A percentile compares a stretch with the other conserved stretches of the same genome.
phyloP scores from a whole-genome alignment of 2,113 vertebrate genomes.

The Xiphophorus maculatus region DNA sequence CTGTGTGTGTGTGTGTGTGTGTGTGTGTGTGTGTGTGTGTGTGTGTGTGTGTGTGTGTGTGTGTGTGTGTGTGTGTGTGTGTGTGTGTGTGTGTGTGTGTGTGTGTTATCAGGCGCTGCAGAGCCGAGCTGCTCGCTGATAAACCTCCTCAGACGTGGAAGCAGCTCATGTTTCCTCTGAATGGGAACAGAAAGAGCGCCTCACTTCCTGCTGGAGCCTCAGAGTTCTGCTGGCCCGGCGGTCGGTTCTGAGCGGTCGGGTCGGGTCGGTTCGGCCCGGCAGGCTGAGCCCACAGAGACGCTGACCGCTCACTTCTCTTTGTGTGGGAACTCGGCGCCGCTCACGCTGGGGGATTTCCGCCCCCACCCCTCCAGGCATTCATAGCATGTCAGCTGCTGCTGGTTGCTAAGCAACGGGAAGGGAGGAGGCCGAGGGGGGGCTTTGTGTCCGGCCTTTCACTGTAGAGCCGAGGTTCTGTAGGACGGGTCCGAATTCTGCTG shows the following conservation, averaged over 20 bases:
- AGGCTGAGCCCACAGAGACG: conserved; percentile 14
- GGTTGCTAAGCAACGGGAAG: conserved; percentile 22
- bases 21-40: not conserved
- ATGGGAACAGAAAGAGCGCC: too few species aligned
- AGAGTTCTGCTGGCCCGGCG: too few species aligned
- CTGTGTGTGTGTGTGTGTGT: too few species aligned
- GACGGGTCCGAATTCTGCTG: too few species aligned
- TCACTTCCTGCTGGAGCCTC: too few species aligned
- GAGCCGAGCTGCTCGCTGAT: not conserved
- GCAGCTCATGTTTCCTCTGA: not conserved
- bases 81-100: not conserved
- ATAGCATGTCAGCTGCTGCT: conserved; percentile 71
- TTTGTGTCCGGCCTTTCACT: not conserved
- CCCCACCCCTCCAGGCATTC: conserved; percentile 57
- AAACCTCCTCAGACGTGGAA: not conserved
- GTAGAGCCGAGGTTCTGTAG: too few species aligned
- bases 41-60: too few species aligned
- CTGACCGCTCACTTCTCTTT: conserved; percentile 72
- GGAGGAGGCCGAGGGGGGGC: not conserved
- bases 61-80: not conserved
- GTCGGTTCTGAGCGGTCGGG: too few species aligned
- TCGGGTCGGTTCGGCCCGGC: not conserved
- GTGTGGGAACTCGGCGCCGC: conserved; percentile 54
- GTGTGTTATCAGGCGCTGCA: conserved; percentile 44
- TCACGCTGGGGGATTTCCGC: conserved; percentile 64